Evolutionary conservation across 2,888 invertebrate genomes (phyloP), one percentile per base, ranked within the genome.

Genomic region (Amblyteles armatorius): DNA sequence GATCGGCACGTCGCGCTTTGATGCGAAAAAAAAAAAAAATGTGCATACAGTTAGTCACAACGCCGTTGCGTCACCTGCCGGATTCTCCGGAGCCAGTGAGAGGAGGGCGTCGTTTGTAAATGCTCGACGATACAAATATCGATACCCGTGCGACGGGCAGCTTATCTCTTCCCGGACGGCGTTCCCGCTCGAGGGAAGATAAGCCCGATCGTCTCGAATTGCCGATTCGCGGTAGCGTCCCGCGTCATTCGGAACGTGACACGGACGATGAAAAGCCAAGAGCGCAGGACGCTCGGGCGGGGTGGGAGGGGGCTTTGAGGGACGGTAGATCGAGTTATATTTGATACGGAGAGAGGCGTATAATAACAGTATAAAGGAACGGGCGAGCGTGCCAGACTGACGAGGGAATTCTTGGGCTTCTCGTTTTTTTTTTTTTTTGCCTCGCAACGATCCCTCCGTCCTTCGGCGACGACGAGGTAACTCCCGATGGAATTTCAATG

Each of bases 401-500:
- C 63, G 63, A 63, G 63, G 63, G 63, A 63, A 63, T 63, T 63
- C 63, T 26, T 63, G 16, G 26, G 16, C 29, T 63, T 63, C 33
- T 63, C 57, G 13, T 29, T 63, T 19, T n/a, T 55, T 55, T 52
- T 4, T 29, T 63, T 19, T n/a, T 55, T 55, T 52, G 52, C 52
- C 63, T 33, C 63, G 33, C 63, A 33, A 63, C 63, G 63, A 33
- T 33, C 33, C 29, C 63, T 16, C 29, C 33, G 29, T 33, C 29
- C 63, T 63, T 63, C 29, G 57, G 22, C 69, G 36, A 26, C 57
- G 65, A 68, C 82, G 68, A 67, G 63, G 63, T 63, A 33, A 36
- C 63, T 73, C 82, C 76, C 67, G 13, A 22, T 55, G 76, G 76
- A 85, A 79, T 79, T 85, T 63, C 82, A 76, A 82, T 82, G 71